Base-by-base conservation (phyloP, 1,140 invertebrate genomes). In the Drosophila arizonae region DNA sequence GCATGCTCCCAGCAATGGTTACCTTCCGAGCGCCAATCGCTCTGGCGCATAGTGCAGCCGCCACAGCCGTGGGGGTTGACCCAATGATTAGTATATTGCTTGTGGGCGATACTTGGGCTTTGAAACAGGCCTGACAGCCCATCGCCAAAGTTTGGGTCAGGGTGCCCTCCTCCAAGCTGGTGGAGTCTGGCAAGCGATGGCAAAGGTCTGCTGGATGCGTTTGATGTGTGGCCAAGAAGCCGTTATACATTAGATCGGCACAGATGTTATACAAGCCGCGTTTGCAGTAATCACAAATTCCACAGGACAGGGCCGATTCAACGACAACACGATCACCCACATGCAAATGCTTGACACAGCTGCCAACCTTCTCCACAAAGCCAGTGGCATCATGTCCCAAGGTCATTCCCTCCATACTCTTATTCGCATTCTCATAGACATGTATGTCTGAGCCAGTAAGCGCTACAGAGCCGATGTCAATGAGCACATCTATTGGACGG, bases 351-450 rank as follows among this genome's bases (percentile, higher is more conserved):
- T 72, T 67, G 2, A 90, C 82, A 60, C 71, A 71, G 5, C 64
- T 41, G 1, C 89, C 89, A 5, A 90, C 56, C 26, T 90, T 63
- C 30, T 81, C 73, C 3, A 90, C 76, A 17, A 75, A 58, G 0
- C 89, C 89, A 1, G 89, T 81, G 30, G 89, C 90, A 61, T 90
- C 89, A 46, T 90, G 90, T 0, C 89, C 89, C 4, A 90, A 26
- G 0, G 85, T 77, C 48, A 90, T 87, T 2, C 61, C 67, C 8
- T 86, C 75, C 13, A 77, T 21, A 39, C 69, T 55, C 8, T 55
- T 13, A 26, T 65, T 71, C 15, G 85, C 60, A 48, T 82, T 90
- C 62, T 90, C 89, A 46, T 66, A 90, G 10, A 91, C 69, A 51
- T 90, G 90, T 24, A 90, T 84, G 50, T 90, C 89, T 0, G 89